Evolutionary conservation across 2,113 vertebrate species (phyloP).

Genomic region (Ranitomeya variabilis): DNA sequence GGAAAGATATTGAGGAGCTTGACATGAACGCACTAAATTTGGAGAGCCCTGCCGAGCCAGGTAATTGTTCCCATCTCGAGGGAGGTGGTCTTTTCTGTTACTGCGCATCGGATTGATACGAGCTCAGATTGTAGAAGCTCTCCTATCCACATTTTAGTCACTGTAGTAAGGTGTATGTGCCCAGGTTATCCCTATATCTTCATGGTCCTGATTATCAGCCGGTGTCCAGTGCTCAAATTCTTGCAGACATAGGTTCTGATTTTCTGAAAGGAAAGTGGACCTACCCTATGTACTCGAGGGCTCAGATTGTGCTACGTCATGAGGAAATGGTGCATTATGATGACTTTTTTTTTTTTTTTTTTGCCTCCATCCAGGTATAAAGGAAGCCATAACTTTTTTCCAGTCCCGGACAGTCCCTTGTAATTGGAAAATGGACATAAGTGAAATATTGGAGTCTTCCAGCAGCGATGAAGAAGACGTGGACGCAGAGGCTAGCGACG

Average conservation of each 20-base stretch:
- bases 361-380: constrained; percentile 73
- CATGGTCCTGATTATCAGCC: too few species aligned
- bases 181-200: too few species aligned
- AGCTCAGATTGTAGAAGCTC: background rate
- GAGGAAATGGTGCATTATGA: too few species aligned
- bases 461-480: constrained; percentile 90
- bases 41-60: constrained; percentile 80
- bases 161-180: too few species aligned
- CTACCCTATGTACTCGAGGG: too few species aligned
- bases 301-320: too few species aligned
- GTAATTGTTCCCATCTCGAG: constrained; percentile 66
- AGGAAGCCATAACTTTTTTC: constrained; percentile 81
- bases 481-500: constrained; percentile 76
- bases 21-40: constrained; percentile 74
- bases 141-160: too few species aligned
- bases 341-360: too few species aligned
- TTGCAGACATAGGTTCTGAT: too few species aligned
- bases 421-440: constrained; percentile 96
- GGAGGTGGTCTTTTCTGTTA: background rate
- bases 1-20: constrained; percentile 84
- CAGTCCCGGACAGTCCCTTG: constrained; percentile 78
- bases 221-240: too few species aligned
- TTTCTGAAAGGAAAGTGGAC: too few species aligned
- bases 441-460: constrained; percentile 94
- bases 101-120: background rate